Base-by-base conservation (phyloP, 1,140 invertebrate genomes). In the Batillaria attramentaria region DNA sequence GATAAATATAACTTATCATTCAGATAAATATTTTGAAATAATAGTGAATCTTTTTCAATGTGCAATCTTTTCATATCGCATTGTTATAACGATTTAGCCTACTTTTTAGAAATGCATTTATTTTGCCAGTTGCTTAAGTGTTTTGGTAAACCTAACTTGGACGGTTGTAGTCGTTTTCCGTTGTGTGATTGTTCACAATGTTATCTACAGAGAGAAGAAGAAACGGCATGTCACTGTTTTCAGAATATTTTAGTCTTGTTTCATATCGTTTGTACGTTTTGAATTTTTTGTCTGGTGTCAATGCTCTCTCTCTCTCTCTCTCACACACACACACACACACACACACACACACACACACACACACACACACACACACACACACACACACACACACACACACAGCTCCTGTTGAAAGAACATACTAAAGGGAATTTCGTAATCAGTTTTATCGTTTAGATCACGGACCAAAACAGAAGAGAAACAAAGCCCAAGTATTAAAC, bases 301-400 rank as follows among this genome's bases (percentile, higher is more conserved):
- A n/a, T n/a, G n/a, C n/a, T n/a, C n/a, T n/a, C n/a, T n/a, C n/a
- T n/a, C n/a, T n/a, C n/a, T 62, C 2, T 62, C 33, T 24, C 10
- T 62, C 16, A 16, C 60, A 62, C 60, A 62, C 16, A 28, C 60
- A 62, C 60, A 62, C 16, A 28, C 60, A 28, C 60, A 28, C 60
- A 62, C 60, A 62, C 16, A 62, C 10, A 62, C n/a, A 62, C n/a
- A 62, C n/a, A 62, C 1, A 62, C 1, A 62, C 60, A 62, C 1
- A 62, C 60, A 62, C 60, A 28, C 60, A 62, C 57, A 62, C 57
- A 62, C 57, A n/a, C 57, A 62, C 8, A 28, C 57, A 13, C n/a
- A 28, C 57, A 62, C 57, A 28, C 57, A 62, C 57, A 28, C 57
- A 62, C 57, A 28, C 10, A 62, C 57, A 28, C 57, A 62, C 57